These are phyloP conservation scores for Chymomyza costata DNA, from an alignment of 1,140 invertebrate species.

Conservation along the genomic window DNA sequence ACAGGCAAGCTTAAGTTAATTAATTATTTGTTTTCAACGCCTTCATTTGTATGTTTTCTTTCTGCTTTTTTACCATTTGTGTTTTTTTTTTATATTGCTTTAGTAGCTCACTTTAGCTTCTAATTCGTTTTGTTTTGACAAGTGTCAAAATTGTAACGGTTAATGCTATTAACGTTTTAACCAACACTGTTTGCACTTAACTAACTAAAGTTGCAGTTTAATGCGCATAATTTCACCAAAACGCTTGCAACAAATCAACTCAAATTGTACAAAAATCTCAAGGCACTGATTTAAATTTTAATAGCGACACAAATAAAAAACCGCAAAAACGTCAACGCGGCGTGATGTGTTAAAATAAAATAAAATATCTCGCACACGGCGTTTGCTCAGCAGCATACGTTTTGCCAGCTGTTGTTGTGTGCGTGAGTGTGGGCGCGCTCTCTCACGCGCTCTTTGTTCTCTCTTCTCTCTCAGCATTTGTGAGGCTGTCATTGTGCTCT, in stretches of 20 bases:
- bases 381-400: conserved; percentile 55
- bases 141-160: conserved; percentile 19
- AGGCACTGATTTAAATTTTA: conserved; percentile 64
- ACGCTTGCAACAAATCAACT: background rate
- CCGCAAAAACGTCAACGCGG: conserved; percentile 57
- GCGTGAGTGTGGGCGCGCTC: background rate
- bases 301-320: conserved; percentile 41
- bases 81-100: conserved; percentile 3
- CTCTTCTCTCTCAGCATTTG: background rate
- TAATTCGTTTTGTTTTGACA: conserved; percentile 20
- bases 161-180: conserved; percentile 6
- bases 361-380: conserved; percentile 47
- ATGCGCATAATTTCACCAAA: background rate
- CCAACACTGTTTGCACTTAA: conserved; percentile 25
- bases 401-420: conserved; percentile 30
- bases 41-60: no score
- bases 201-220: conserved; percentile 14
- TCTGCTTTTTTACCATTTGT: background rate
- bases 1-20: no score
- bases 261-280: background rate
- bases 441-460: background rate
- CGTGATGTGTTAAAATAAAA: conserved; percentile 70
- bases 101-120: no score
- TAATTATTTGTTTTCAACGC: no score
- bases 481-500: conserved; percentile 29